These are phyloP conservation scores for Protula sp. DNA, from an alignment of 2,888 invertebrate species.

Conservation along the genomic window DNA sequence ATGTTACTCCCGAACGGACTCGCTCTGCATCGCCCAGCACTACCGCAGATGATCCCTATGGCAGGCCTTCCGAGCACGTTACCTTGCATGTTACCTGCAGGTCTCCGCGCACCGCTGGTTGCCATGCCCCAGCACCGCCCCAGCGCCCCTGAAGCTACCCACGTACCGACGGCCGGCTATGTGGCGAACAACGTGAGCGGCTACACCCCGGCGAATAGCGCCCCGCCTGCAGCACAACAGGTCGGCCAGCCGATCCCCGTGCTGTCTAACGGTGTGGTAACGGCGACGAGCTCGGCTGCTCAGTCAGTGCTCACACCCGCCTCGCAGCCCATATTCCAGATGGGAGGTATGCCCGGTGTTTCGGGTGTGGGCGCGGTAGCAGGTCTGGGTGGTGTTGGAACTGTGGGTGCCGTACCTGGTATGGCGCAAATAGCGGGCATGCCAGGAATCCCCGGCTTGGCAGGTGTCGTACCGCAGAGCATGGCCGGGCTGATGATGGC, in stretches of 20 bases:
- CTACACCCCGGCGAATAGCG: neutral
- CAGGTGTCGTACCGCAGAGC: neutral
- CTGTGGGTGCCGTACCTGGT: neutral
- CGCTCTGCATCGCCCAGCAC: too few species aligned
- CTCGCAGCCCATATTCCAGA: neutral
- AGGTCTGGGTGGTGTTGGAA: neutral
- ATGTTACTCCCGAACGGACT: neutral
- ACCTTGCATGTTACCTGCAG: neutral
- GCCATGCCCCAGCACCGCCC: neutral
- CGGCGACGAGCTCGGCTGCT: neutral
- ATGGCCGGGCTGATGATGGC: too few species aligned
- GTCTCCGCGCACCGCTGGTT: neutral
- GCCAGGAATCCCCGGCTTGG: neutral
- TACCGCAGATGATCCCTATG: neutral
- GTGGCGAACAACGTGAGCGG: neutral
- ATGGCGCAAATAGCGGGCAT: neutral
- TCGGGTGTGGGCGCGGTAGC: neutral
- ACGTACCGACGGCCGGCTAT: neutral
- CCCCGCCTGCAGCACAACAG: neutral
- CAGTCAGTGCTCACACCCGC: neutral
- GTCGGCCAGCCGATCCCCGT: neutral
- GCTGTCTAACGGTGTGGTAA: neutral
- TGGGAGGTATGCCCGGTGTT: neutral
- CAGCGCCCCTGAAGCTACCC: neutral
- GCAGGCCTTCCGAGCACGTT: neutral